Base-by-base conservation (phyloP, 2,888 invertebrate genomes). In the Chamaedrilus cognettii region DNA sequence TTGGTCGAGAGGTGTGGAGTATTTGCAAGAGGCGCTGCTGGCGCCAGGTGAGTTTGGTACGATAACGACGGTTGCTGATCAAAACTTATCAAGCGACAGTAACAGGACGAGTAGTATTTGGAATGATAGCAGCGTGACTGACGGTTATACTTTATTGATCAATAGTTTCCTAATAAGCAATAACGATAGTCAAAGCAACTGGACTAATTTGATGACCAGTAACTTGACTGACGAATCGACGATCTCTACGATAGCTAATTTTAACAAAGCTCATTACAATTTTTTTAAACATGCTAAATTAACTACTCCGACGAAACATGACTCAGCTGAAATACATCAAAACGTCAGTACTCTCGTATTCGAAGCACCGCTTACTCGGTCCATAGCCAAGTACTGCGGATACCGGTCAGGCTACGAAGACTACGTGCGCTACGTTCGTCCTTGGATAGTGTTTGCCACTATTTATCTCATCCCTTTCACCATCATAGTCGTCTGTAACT, bases 1-100 rank as follows among this genome's bases (percentile, higher is more conserved):
- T 58, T 78, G 78, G 77, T 78, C 76, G 0, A 72, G 78, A 4
- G 72, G 72, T n/a, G 58, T 64, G 1, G 62, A 70, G 1, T 73
- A 75, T 64, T 31, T n/a, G 23, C 34, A 28, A 50, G 56, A 57
- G 7, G n/a, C n/a, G n/a, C n/a, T n/a, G 72, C 74, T 34, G 69
- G 68, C 15, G 55, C 31, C 3, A 42, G 35, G n/a, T n/a, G n/a
- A n/a, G n/a, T n/a, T n/a, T n/a, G 49, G 49, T 15, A 11, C 49
- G 19, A 49, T 15, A 15, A 19, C 15, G 49, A 72, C 71, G 57
- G 57, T 64, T 32, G 49, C 62, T 7, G 74, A 74, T 49, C 66
- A 49, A 19, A 15, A 49, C 19, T 7, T 28, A 60, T n/a, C 33
- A 60, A 35, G 35, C 42, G 33, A 15, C 19, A 19, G 19, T 49